Conservation (phyloP, 2,113 vertebrate species). For the Oryzias woworae region DNA sequence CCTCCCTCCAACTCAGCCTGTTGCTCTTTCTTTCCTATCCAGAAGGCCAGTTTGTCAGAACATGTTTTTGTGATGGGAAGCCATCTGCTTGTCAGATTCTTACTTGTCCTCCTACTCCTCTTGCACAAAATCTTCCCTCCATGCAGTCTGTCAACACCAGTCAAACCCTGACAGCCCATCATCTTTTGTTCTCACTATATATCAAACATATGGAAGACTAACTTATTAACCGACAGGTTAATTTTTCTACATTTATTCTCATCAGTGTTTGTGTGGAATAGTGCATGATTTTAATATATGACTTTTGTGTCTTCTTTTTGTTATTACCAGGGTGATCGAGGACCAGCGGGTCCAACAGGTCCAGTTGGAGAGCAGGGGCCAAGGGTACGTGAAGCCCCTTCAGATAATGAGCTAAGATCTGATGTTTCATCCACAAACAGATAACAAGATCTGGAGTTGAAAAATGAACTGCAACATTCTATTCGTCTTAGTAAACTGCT, state of each 20-base stretch:
- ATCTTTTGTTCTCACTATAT: conserved; percentile 53
- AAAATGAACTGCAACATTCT: too few species aligned
- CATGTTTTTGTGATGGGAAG: conserved; percentile 52
- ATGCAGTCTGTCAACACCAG: conserved; percentile 54
- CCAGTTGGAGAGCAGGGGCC: conserved; percentile 89
- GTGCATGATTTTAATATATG: neutral
- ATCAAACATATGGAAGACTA: neutral
- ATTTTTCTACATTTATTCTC: too few species aligned
- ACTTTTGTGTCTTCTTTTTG: conserved; percentile 27
- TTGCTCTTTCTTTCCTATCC: conserved; percentile 29
- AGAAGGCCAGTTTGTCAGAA: conserved; percentile 58
- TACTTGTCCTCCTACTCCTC: conserved; percentile 37
- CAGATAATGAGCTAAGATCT: conserved; percentile 6
- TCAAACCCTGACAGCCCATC: conserved; percentile 52
- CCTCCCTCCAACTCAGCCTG: conserved; percentile 10
- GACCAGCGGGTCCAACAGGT: conserved; percentile 88
- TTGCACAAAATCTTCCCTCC: conserved; percentile 29
- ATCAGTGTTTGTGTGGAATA: neutral
- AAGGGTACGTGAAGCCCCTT: conserved; percentile 78
- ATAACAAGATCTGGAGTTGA: too few species aligned
- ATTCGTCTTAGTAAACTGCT: too few species aligned
- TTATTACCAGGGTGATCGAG: conserved; percentile 87
- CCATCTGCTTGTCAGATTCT: conserved; percentile 46
- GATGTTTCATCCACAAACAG: neutral
- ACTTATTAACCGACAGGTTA: too few species aligned